A percentile compares a stretch with the other conserved stretches of the same genome.
These are phyloP conservation scores for Epinephelus malabaricus DNA, from an alignment of 2,797 vertebrate species.

Conservation along the genomic window DNA sequence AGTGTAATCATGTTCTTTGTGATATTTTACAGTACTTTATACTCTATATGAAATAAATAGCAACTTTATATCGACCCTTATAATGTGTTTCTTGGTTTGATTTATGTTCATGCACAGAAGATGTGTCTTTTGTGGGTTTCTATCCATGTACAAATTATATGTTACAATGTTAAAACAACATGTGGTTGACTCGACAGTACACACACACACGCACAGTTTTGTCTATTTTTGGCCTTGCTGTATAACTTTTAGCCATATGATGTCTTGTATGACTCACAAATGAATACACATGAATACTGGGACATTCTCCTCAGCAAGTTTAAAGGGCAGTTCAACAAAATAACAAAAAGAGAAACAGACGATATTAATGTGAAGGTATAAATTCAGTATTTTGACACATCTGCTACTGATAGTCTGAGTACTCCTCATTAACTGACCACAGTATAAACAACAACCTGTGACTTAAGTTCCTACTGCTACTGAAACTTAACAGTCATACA, in stretches of 20 bases:
- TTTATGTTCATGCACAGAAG: slow-evolving; percentile 9
- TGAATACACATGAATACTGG: neutral
- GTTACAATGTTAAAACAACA: slow-evolving; percentile 13
- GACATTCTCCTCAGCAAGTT: neutral
- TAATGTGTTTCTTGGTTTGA: slow-evolving; percentile 19
- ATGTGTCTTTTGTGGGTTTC: slow-evolving; percentile 12
- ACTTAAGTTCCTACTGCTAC: neutral
- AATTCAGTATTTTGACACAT: neutral
- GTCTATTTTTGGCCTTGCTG: neutral
- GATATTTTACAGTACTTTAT: slow-evolving; percentile 81
- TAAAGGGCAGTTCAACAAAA: neutral
- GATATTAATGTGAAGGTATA: neutral
- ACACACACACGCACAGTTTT: neutral
- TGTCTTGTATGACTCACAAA: neutral
- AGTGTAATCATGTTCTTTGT: slow-evolving; percentile 76
- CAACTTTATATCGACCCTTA: slow-evolving; percentile 72
- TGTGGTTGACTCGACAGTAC: neutral
- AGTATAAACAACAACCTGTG: neutral
- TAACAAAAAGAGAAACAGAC: neutral
- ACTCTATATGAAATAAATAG: slow-evolving; percentile 78
- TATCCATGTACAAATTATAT: slow-evolving; percentile 7
- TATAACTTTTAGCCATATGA: neutral
- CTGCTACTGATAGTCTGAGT: neutral
- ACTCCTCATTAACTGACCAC: too few species aligned
- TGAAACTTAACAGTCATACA: neutral